phyloP scores from a whole-genome alignment of 2,888 invertebrate species.

The Brachyopa scutellaris region DNA sequence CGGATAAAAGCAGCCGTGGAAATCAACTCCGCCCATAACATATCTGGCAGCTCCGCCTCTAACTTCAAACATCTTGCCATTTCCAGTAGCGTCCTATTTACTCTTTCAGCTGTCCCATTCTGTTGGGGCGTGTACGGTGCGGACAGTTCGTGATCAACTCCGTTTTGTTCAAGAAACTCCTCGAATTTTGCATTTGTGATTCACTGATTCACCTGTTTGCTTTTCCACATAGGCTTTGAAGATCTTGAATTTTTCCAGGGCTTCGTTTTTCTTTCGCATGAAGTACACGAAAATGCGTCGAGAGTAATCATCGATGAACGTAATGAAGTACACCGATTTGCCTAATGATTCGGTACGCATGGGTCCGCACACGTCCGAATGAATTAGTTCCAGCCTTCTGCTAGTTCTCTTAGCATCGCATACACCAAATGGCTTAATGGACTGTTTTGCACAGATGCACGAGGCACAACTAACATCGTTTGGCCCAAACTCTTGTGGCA shows the following conservation, averaged over 20 bases:
- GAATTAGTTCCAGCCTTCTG: conserved; percentile 1
- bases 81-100: conserved; percentile 10
- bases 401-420: background rate
- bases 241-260: conserved; percentile 12
- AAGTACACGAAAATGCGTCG: conserved; percentile 28
- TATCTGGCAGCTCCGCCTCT: conserved; percentile 6
- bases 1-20: conserved; percentile 17
- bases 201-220: background rate
- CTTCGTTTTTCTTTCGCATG: conserved; percentile 4
- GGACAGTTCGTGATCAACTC: background rate
- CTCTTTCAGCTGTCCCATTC: background rate
- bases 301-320: conserved; percentile 15
- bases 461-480: conserved; percentile 5
- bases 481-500: background rate
- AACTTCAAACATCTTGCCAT: conserved; percentile 30
- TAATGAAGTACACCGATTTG: background rate
- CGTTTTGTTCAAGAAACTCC: conserved; percentile 3
- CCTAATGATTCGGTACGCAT: conserved; percentile 33
- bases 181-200: conserved; percentile 6
- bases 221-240: conserved; percentile 20
- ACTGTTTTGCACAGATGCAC: conserved; percentile 6
- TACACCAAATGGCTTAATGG: conserved; percentile 1
- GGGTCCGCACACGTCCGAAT: conserved; percentile 37
- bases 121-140: conserved; percentile 22
- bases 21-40: conserved; percentile 15